phyloP scores from a whole-genome alignment of 1,140 invertebrate species.

The Pachyrhynchus sulphureomaculatus region DNA sequence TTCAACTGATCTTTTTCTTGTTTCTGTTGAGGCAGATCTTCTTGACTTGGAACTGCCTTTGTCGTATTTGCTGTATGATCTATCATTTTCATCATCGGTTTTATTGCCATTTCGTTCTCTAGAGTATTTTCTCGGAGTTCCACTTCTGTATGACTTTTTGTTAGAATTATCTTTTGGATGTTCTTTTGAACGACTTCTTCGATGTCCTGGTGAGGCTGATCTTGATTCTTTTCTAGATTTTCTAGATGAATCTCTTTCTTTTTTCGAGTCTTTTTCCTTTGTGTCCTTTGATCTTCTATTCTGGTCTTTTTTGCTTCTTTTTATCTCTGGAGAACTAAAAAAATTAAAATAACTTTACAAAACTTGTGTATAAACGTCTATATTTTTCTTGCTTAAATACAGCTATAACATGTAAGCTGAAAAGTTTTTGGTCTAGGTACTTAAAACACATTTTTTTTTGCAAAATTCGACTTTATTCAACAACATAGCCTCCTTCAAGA shows the following conservation, averaged over 20 bases:
- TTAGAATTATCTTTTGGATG: background rate
- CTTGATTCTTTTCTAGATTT: constrained; percentile 5
- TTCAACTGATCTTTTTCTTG: constrained; percentile 6
- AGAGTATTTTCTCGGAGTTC: constrained; percentile 17
- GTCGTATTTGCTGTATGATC: constrained; percentile 19
- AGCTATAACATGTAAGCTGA: no score
- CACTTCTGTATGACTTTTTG: background rate
- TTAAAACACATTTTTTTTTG: no score
- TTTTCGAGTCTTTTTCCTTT: constrained; percentile 29
- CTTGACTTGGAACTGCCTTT: constrained; percentile 4
- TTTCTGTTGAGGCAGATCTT: constrained; percentile 18
- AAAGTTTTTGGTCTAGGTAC: no score
- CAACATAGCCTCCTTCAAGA: no score
- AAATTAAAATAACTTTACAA: background rate
- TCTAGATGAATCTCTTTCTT: constrained; percentile 3
- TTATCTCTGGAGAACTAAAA: constrained; percentile 41
- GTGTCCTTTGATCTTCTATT: background rate
- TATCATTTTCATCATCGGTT: background rate
- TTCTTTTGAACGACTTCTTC: background rate
- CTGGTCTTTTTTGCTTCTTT: constrained; percentile 26
- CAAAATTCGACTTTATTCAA: no score
- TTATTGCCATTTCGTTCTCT: constrained; percentile 21
- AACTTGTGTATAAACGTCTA: background rate
- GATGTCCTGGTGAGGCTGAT: background rate
- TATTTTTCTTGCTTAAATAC: background rate